Conservation (phyloP, 2,888 invertebrate genomes). For the Macropis europaea region DNA sequence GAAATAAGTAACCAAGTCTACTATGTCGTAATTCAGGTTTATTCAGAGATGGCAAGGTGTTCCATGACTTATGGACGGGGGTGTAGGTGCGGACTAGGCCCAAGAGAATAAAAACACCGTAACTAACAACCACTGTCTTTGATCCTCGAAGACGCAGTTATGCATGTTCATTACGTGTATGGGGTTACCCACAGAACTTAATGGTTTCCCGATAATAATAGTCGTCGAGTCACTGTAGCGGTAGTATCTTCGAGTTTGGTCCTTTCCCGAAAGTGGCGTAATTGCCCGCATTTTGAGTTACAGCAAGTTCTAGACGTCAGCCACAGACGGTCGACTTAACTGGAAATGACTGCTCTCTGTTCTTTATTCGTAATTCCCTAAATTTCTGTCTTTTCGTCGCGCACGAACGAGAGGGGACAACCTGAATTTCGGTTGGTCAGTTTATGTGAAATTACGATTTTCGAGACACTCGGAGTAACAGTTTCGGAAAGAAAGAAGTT, state of each 20-base stretch:
- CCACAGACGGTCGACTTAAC: slow-evolving; percentile 18
- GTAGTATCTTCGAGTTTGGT: slow-evolving; percentile 40
- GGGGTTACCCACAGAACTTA: slow-evolving; percentile 40
- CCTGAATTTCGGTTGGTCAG: too few relatives aligned
- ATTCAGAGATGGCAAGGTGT: too few relatives aligned
- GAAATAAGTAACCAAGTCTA: too few relatives aligned
- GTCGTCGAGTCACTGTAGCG: slow-evolving; percentile 29
- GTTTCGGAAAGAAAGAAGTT: too few relatives aligned
- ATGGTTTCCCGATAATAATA: slow-evolving; percentile 52
- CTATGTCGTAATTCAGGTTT: too few relatives aligned
- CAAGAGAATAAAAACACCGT: background rate
- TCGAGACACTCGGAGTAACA: too few relatives aligned
- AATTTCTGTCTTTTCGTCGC: background rate
- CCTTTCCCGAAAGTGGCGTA: slow-evolving; percentile 14
- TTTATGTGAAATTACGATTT: too few relatives aligned
- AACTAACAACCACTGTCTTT: background rate
- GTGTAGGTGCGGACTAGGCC: too few relatives aligned
- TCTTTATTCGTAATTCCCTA: slow-evolving; percentile 3
- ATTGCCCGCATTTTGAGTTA: slow-evolving; percentile 45
- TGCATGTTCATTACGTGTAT: slow-evolving; percentile 4
- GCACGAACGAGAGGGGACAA: background rate
- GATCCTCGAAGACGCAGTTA: background rate
- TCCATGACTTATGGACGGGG: too few relatives aligned
- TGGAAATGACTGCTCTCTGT: background rate
- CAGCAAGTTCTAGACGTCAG: slow-evolving; percentile 29